phyloP scores from a whole-genome alignment of 2,888 invertebrate genomes.

The Sceliomorpha sp. region DNA sequence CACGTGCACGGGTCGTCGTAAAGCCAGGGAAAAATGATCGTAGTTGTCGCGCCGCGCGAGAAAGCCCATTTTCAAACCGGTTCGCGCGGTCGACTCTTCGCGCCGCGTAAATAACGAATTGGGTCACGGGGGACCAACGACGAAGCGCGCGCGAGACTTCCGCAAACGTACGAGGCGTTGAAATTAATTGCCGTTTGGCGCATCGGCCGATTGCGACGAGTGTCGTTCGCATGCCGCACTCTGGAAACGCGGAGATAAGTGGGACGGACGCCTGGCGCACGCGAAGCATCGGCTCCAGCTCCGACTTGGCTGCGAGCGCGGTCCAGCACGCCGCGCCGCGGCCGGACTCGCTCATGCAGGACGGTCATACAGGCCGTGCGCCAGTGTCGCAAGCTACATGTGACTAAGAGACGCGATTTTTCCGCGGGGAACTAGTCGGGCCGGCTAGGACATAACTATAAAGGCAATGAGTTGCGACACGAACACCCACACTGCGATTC shows the following conservation, averaged over 20 bases:
- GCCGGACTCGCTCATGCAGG: conserved; percentile 75
- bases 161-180: conserved; percentile 30
- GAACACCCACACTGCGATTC: conserved; percentile 73
- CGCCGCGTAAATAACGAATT: conserved; percentile 10
- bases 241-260: conserved; percentile 63
- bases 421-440: conserved; percentile 60
- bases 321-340: conserved; percentile 68
- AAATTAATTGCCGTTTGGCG: conserved; percentile 33
- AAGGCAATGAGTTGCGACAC: conserved; percentile 68
- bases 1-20: no score
- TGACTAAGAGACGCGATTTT: conserved; percentile 78
- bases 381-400: conserved; percentile 73
- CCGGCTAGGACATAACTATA: conserved; percentile 63
- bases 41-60: conserved; percentile 4
- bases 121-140: conserved; percentile 38
- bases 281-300: conserved; percentile 63
- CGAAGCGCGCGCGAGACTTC: conserved; percentile 28
- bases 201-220: conserved; percentile 27
- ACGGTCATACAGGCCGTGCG: conserved; percentile 61
- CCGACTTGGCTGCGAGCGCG: no score
- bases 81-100: conserved; percentile 5
- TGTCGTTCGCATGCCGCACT: conserved; percentile 10
- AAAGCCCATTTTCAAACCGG: conserved; percentile 37
- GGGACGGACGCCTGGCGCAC: conserved; percentile 67
- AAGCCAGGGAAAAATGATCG: no score